Evolutionary conservation across 2,888 invertebrate species (phyloP).

Genomic region (Synanthedon tipuliformis): DNA sequence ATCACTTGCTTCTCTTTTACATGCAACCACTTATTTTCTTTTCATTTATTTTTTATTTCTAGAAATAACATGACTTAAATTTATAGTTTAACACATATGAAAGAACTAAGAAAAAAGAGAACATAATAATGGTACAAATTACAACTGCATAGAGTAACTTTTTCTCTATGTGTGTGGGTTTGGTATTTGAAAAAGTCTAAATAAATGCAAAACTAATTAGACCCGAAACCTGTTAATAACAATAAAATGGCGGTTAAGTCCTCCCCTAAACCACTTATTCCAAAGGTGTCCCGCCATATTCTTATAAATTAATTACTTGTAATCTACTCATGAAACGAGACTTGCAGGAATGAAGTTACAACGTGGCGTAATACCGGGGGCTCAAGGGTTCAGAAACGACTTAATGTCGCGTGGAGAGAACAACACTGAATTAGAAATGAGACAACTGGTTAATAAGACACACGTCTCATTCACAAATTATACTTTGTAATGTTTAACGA

Average conservation of each 20-base stretch:
- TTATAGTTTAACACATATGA: too few species aligned
- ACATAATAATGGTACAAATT: too few species aligned
- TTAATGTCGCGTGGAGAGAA: conserved; percentile 51
- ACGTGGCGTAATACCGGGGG: conserved; percentile 28
- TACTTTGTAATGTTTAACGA: conserved; percentile 1
- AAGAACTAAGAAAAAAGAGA: too few species aligned
- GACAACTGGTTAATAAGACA: conserved; percentile 45
- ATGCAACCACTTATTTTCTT: too few species aligned
- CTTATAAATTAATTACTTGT: conserved; percentile 71
- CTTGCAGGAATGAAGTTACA: conserved; percentile 67
- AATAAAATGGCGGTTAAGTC: conserved; percentile 5
- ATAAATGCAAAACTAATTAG: conserved; percentile 7
- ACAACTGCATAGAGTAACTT: too few species aligned
- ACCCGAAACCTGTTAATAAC: conserved; percentile 14
- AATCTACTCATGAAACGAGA: conserved; percentile 67
- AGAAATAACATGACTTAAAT: too few species aligned
- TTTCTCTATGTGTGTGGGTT: too few species aligned
- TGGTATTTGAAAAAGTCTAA: too few species aligned
- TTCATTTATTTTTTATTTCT: too few species aligned
- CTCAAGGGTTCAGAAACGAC: conserved; percentile 52
- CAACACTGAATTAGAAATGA: conserved; percentile 66
- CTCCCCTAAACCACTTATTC: background rate
- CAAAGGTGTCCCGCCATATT: conserved; percentile 44
- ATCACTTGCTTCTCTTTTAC: background rate
- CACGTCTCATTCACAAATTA: conserved; percentile 34